A percentile compares a stretch with the other conserved stretches of the same genome.
Conservation (phyloP, 2,797 vertebrate genomes). For the Acanthurus tractus region DNA sequence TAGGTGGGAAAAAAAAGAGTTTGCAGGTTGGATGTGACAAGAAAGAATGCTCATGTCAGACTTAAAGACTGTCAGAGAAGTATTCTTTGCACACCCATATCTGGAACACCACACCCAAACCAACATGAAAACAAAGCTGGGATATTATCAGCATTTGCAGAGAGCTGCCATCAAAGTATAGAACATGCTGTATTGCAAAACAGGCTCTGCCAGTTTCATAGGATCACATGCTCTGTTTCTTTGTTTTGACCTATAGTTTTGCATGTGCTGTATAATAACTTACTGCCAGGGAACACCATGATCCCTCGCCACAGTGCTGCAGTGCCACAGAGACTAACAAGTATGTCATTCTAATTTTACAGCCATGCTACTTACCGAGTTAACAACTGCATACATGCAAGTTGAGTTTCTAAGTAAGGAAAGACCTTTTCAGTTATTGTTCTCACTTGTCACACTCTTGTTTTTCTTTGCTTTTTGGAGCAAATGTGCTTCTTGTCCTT, state of each 20-base stretch:
- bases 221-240: neutral
- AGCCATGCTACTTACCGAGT: conserved; percentile 16
- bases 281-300: neutral
- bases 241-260: neutral
- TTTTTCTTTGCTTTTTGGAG: conserved; percentile 3
- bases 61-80: conserved; percentile 19
- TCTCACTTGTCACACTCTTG: conserved; percentile 7
- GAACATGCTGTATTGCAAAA: neutral
- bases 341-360: conserved; percentile 34
- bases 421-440: conserved; percentile 14
- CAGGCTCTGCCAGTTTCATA: conserved; percentile 22
- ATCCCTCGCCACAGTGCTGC: conserved; percentile 6
- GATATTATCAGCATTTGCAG: neutral
- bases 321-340: conserved; percentile 23
- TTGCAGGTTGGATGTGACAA: neutral
- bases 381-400: neutral
- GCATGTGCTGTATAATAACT: neutral
- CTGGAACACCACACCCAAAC: neutral
- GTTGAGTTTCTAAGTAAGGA: conserved; percentile 7
- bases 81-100: conserved; percentile 17
- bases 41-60: neutral
- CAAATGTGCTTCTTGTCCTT: neutral
- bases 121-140: neutral
- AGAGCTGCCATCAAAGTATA: neutral
- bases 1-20: neutral